Evolutionary conservation across 2,113 vertebrate genomes (phyloP).

Genomic region (Scomber scombrus): DNA sequence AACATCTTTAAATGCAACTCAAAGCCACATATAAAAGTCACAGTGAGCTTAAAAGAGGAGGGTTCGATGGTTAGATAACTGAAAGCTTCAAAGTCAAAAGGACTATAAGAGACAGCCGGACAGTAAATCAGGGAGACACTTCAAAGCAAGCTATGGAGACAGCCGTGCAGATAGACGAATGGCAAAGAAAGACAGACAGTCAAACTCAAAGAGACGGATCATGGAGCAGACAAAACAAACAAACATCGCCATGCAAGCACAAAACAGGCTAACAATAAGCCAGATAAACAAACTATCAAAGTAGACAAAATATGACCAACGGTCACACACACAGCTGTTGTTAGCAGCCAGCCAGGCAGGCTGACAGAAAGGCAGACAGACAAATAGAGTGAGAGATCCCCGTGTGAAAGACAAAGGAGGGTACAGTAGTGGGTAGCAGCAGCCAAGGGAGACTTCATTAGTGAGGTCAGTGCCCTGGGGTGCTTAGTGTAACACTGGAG

Average conservation of each 20-base stretch:
- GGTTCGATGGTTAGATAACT: constrained; percentile 66
- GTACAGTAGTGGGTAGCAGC: constrained; percentile 79
- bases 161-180: constrained; percentile 44
- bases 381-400: constrained; percentile 76
- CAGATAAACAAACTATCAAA: constrained; percentile 55
- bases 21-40: constrained; percentile 63
- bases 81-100: constrained; percentile 71
- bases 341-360: constrained; percentile 58
- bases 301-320: constrained; percentile 50
- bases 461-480: constrained; percentile 81
- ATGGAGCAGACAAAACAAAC: constrained; percentile 56
- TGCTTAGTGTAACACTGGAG: constrained; percentile 84
- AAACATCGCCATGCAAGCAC: constrained; percentile 46
- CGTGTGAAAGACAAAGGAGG: constrained; percentile 78
- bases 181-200: constrained; percentile 43
- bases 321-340: constrained; percentile 61
- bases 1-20: constrained; percentile 66
- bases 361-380: constrained; percentile 72
- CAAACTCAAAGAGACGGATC: constrained; percentile 47
- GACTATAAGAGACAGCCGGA: constrained; percentile 70
- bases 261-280: constrained; percentile 57
- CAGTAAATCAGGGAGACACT: constrained; percentile 76
- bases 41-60: constrained; percentile 57
- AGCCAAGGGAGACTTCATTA: constrained; percentile 82
- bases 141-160: constrained; percentile 73